phyloP scores from a whole-genome alignment of 2,113 vertebrate genomes.

The Myanophis thanlyinensis region DNA sequence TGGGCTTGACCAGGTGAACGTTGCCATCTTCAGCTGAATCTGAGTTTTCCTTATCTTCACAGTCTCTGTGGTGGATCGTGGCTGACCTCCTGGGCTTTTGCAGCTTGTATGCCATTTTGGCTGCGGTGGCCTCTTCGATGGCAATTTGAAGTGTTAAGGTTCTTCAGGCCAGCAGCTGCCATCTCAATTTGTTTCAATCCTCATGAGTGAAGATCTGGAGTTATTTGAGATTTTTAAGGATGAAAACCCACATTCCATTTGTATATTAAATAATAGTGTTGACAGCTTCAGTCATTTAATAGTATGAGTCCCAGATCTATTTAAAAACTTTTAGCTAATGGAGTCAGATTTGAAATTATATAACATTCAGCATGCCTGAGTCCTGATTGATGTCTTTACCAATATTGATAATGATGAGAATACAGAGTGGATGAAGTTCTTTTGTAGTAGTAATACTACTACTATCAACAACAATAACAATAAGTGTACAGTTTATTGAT shows the following conservation, averaged over 20 bases:
- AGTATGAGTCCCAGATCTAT: not conserved
- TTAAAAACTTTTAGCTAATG: not conserved
- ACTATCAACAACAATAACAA: too few relatives aligned
- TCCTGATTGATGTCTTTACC: not conserved
- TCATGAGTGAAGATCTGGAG: not conserved
- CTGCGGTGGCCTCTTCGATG: too few relatives aligned
- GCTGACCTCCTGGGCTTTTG: too few relatives aligned
- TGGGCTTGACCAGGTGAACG: too few relatives aligned
- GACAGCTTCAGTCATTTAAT: not conserved
- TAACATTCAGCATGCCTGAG: not conserved
- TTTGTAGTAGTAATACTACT: not conserved
- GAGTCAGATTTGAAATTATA: not conserved
- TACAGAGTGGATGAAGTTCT: not conserved
- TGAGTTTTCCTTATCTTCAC: too few relatives aligned
- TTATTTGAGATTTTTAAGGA: not conserved
- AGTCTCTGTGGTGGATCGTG: too few relatives aligned
- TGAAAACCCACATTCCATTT: not conserved
- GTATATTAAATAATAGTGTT: not conserved
- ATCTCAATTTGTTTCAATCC: too few relatives aligned
- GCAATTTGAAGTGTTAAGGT: too few relatives aligned
- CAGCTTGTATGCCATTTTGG: too few relatives aligned
- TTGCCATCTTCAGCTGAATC: too few relatives aligned
- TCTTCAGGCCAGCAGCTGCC: too few relatives aligned
- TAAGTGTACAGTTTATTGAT: too few relatives aligned
- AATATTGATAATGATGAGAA: not conserved